Evolutionary conservation across 2,797 vertebrate genomes (phyloP).

Genomic region (Okamejei kenojei): DNA sequence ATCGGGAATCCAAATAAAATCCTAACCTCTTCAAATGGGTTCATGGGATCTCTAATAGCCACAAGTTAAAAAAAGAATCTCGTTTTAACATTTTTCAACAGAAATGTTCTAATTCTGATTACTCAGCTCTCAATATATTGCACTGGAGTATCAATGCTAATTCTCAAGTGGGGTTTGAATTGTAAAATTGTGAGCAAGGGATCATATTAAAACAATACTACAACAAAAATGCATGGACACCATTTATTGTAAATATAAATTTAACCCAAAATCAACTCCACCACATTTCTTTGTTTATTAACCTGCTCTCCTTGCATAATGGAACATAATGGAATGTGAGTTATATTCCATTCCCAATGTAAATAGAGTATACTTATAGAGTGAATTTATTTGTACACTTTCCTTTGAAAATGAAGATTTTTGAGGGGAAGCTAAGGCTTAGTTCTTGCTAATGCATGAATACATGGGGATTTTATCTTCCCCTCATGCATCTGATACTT

Average conservation of each 20-base stretch:
- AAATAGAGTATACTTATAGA: background rate
- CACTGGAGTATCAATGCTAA: background rate
- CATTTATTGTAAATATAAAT: background rate
- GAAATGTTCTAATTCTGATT: no score
- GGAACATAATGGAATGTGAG: no score
- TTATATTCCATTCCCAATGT: background rate
- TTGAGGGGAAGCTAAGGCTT: background rate
- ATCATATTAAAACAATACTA: background rate
- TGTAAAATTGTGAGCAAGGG: background rate
- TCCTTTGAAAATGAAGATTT: background rate
- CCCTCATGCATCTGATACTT: background rate
- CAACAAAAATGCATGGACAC: background rate
- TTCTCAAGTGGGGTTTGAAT: background rate
- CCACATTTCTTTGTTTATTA: background rate
- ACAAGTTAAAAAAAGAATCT: background rate
- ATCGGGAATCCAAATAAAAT: background rate
- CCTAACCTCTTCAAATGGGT: background rate
- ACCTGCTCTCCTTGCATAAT: no score
- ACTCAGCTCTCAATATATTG: background rate
- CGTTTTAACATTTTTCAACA: background rate
- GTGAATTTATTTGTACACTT: background rate
- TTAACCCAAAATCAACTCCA: background rate
- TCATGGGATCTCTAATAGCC: background rate
- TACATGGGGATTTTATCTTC: background rate
- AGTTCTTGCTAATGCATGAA: background rate